A percentile compares a stretch with the other conserved stretches of the same genome.
Evolutionary conservation across 2,113 vertebrate species (phyloP).

Genomic region (Ramphastos sulfuratus): DNA sequence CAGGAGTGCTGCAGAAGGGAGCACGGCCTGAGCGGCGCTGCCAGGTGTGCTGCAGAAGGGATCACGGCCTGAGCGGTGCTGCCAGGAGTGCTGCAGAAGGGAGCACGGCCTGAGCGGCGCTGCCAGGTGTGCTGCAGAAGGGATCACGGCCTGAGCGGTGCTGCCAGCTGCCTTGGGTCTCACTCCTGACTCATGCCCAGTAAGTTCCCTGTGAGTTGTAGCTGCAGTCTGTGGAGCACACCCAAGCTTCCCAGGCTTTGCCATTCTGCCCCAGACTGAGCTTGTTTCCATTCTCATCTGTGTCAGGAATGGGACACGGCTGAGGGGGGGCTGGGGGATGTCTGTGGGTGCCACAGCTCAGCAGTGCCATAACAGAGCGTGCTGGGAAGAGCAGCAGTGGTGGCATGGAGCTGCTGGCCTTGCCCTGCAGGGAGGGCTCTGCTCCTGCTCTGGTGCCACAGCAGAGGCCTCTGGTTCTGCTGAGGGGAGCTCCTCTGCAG

Average conservation of each 20-base stretch:
- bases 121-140: background rate
- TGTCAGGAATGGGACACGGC: background rate
- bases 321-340: background rate
- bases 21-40: background rate
- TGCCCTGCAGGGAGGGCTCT: background rate
- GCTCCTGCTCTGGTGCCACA: background rate
- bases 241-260: background rate
- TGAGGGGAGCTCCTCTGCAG: background rate
- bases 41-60: background rate
- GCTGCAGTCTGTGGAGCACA: background rate
- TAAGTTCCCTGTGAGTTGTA: background rate
- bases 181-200: background rate
- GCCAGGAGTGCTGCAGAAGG: background rate
- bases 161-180: background rate
- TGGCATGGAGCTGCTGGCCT: background rate
- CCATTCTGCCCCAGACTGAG: background rate
- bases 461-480: background rate
- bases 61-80: background rate
- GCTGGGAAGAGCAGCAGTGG: background rate
- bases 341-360: background rate
- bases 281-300: background rate
- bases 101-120: background rate
- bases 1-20: background rate
- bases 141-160: too few species aligned
- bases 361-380: background rate